Percentiles rank a stretch among this genome's conserved stretches.
Evolutionary conservation across 2,888 invertebrate species (phyloP).

Genomic region (Lamellibrachia columna): DNA sequence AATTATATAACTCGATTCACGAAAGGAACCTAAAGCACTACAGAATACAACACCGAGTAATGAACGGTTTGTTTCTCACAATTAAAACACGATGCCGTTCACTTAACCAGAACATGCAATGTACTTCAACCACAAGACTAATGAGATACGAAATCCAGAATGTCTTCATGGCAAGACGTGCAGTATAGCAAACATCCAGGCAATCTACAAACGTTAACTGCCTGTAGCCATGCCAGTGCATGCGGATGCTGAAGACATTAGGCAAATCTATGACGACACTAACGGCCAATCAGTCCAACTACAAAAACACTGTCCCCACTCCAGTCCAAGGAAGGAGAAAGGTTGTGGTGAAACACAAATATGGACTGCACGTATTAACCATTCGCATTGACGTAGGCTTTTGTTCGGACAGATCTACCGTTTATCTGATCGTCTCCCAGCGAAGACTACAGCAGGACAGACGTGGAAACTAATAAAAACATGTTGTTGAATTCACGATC

Average conservation of each 20-base stretch:
- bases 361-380: not conserved
- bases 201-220: not conserved
- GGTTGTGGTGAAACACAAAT: not conserved
- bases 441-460: not conserved
- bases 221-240: not conserved
- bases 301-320: not conserved
- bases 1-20: no score
- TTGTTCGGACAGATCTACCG: not conserved
- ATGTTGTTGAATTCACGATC: not conserved
- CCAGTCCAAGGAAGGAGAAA: not conserved
- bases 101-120: not conserved
- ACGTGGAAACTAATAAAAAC: not conserved
- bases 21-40: not conserved
- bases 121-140: not conserved
- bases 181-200: not conserved
- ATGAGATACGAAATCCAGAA: not conserved
- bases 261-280: not conserved
- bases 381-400: not conserved
- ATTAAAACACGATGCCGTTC: not conserved
- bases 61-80: not conserved
- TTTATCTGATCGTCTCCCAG: not conserved
- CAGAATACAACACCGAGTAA: not conserved
- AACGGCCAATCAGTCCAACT: not conserved
- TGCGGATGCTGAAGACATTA: not conserved
- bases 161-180: not conserved